Conservation (phyloP, 2,113 vertebrate species). For the Leucopternis melanops region DNA sequence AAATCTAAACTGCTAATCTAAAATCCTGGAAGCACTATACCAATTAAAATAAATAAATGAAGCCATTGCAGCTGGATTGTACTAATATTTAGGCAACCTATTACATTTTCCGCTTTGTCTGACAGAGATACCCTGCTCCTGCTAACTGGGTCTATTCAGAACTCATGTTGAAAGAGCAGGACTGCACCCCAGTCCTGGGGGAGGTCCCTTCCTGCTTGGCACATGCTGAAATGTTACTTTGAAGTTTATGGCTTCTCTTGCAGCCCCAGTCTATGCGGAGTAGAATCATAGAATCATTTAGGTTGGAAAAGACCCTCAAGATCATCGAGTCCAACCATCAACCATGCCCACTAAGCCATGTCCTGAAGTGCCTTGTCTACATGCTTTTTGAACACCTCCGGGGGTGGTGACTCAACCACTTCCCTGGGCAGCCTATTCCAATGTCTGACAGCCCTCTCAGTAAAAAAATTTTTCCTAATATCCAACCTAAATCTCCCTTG, state of each 20-base stretch:
- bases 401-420: no score
- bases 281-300: no score
- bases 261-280: rapidly evolving
- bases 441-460: no score
- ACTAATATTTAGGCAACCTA: background rate
- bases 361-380: no score
- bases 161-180: background rate
- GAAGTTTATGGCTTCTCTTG: background rate
- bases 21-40: background rate
- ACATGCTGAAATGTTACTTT: background rate
- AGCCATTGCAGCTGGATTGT: background rate
- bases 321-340: no score
- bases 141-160: background rate
- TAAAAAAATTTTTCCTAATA: no score
- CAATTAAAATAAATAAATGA: background rate
- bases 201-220: background rate
- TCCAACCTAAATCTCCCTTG: no score
- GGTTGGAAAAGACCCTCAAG: no score
- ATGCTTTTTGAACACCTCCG: no score
- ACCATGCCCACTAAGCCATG: no score
- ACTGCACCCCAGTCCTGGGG: background rate
- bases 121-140: background rate
- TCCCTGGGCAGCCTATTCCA: no score
- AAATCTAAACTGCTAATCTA: background rate
- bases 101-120: background rate